Percentiles rank a stretch among this genome's conserved stretches.
phyloP scores from a whole-genome alignment of 2,888 invertebrate species.

The Hemithea aestivaria region DNA sequence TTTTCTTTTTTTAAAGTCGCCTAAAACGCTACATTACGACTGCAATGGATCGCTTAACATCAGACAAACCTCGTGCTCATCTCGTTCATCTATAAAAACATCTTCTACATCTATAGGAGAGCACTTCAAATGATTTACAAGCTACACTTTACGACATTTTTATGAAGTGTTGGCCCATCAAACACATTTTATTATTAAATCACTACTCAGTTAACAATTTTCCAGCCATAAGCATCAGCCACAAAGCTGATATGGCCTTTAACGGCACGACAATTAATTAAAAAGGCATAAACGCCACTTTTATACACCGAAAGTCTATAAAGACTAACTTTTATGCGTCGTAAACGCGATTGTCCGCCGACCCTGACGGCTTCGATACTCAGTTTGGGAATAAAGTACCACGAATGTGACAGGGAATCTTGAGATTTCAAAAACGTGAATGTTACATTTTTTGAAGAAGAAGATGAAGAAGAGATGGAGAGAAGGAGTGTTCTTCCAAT shows the following conservation, averaged over 20 bases:
- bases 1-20: too few species aligned
- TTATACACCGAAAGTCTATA: conserved; percentile 75
- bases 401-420: conserved; percentile 39
- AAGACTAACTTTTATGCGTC: conserved; percentile 79
- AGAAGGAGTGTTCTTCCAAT: too few species aligned
- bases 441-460: conserved; percentile 19
- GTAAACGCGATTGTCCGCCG: conserved; percentile 77
- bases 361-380: conserved; percentile 62
- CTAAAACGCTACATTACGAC: too few species aligned
- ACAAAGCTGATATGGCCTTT: conserved; percentile 73
- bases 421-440: conserved; percentile 42
- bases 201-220: conserved; percentile 70
- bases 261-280: conserved; percentile 77
- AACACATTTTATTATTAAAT: conserved; percentile 70
- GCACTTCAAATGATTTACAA: conserved; percentile 45
- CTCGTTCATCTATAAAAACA: too few species aligned
- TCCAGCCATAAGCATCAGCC: conserved; percentile 63
- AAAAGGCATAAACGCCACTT: conserved; percentile 77
- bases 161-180: conserved; percentile 64
- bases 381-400: conserved; percentile 39
- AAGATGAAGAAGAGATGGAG: too few species aligned
- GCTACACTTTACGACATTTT: conserved; percentile 59
- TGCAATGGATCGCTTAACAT: too few species aligned
- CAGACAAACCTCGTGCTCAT: too few species aligned
- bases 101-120: conserved; percentile 24